Evolutionary conservation across 2,113 vertebrate genomes (phyloP).

Genomic region (Pseudopipra pipra): DNA sequence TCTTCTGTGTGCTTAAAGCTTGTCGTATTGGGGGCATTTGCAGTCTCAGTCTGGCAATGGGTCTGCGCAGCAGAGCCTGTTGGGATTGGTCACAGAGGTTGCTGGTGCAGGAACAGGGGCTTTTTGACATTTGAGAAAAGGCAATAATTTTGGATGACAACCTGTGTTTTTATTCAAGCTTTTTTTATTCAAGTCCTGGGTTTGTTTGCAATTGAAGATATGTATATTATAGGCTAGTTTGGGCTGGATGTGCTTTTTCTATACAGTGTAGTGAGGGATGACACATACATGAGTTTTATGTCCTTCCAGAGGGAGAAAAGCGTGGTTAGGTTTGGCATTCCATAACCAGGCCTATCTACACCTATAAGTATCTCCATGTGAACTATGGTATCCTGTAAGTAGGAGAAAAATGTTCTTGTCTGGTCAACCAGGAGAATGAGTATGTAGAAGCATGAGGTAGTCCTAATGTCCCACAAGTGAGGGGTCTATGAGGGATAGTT

Average conservation of each 20-base stretch:
- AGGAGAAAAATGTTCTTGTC: not conserved
- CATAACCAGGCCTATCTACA: not conserved
- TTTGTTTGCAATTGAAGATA: not conserved
- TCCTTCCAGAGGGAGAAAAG: not conserved
- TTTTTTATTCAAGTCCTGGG: not conserved
- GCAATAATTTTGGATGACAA: not conserved
- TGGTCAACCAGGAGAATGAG: not conserved
- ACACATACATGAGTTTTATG: not conserved
- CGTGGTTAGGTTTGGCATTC: not conserved
- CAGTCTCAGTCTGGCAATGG: not conserved
- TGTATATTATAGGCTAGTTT: not conserved
- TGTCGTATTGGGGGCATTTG: accelerated
- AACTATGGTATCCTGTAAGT: not conserved
- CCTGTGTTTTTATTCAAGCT: not conserved
- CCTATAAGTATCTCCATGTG: not conserved
- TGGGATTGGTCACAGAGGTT: not conserved
- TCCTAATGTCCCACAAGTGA: not conserved
- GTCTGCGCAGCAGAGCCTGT: accelerated
- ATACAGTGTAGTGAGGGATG: accelerated
- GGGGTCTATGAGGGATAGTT: not conserved
- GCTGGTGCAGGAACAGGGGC: not conserved
- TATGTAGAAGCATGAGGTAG: not conserved
- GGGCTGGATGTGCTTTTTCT: not conserved
- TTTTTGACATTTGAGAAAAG: not conserved
- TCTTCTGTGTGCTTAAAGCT: not conserved